Evolutionary conservation across 2,888 invertebrate genomes (phyloP), one percentile per base, ranked within the genome.

Genomic region (Nasonovia ribisnigri): DNA sequence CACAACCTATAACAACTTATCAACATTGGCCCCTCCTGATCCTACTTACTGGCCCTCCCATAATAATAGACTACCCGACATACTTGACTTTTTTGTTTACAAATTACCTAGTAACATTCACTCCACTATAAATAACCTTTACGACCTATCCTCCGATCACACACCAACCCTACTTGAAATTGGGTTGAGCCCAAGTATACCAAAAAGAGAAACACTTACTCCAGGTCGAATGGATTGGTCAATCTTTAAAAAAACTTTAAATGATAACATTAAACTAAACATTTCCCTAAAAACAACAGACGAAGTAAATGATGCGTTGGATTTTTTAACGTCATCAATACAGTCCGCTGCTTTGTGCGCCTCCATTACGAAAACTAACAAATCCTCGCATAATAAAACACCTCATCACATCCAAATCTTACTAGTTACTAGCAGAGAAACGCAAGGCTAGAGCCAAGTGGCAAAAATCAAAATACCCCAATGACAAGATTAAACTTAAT

Each of bases 211-310:
- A 91, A 84, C 84, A 3, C 54, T 91, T 29, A 54, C 84, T 13
- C 84, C 91, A 0, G 42, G 54, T 51, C 77, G 4, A 91, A 84
- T 16, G 4, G 3, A 91, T 29, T 91, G 43, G 84, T 43, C 84
- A 20, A 54, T 43, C 84, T 91, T 84, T 36, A 84, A 91, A 84
- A 51, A 91, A 36, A 36, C 11, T 26, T 42, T 91, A 91, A 84
- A 84, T 84, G 29, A 36, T 1, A 11, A 54, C 3, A 91, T 84
- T 4, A 84, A 54, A 54, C 84, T 84, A 1, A 84, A 84, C 42
- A n/a, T 91, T 84, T 84, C 84, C 26, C 8, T 91, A 91, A 91
- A 91, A 91, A 24, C 84, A 48, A 91, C 16, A 1, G 84, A 91
- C 8, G 84, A 84, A 51, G n/a, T 84, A 20, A 91, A 91, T 36